Evolutionary conservation across 2,888 invertebrate genomes (phyloP), one percentile per base, ranked within the genome.

Genomic region (Melanostoma scalare): DNA sequence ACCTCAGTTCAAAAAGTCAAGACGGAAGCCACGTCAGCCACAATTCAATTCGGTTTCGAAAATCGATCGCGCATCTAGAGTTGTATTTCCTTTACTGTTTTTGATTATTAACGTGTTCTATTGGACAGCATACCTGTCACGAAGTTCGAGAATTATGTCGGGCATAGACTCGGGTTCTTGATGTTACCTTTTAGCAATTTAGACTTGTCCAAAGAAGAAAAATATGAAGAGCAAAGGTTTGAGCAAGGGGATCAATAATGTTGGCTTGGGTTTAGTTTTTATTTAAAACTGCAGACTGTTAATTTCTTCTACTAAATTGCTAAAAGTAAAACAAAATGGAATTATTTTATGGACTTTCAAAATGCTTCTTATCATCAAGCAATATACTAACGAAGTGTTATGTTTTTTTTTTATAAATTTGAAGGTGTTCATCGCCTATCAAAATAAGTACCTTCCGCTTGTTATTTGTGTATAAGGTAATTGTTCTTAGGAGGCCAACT

Each of bases 41-140:
- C 92, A 94, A 85, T 95, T 94, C 87, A 96, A 96, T 91, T 96
- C 96, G 35, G 96, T 96, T 2, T 96, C 96, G 76, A 95, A 95
- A 91, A 95, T 96, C 85, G 96, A 96, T 91, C 93, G 94, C 30
- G 94, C 94, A 20, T 95, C 95, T 6, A 91, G 96, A 50, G 92
- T 96, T 48, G 93, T 95, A 36, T 96, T 96, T 89, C 96, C 96
- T 0, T 87, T 96, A 67, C 92, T 94, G 53, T 96, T 96, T 90
- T 89, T 95, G 3, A 92, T 94, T 8, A 95, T 96, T 86, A 96
- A 96, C 90, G 91, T 95, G 72, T 94, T 96, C 89, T 96, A 96
- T 89, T 96, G 96, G 96, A 94, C 93, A 87, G 94, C 94, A 5
- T 96, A 95, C 88, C 91, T 96, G 74, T 93, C 94, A 71, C 92